Base-by-base conservation (phyloP, 2,113 vertebrate genomes). In the Periophthalmodon schlosseri region DNA sequence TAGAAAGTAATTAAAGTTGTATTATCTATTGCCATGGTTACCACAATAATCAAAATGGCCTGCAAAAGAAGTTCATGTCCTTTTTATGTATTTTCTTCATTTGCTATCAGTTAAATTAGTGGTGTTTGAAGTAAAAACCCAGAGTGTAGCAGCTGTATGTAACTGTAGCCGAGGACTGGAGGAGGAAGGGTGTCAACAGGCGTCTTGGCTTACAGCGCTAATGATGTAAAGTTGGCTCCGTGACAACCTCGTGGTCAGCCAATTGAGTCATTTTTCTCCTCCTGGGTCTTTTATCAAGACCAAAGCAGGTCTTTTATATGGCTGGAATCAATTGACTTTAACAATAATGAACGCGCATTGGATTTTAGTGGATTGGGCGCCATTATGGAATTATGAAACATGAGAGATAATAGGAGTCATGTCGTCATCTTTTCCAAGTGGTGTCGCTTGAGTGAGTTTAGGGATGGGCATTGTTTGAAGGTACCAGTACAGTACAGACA, bases 181-280 rank as follows among this genome's bases (percentile, higher is more conserved):
- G 79, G 57, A 14, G 20, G 76, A 77, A 67, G 80, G 84, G 78
- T 74, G 77, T 76, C 67, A 80, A 67, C 79, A 68, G 75, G 16
- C 16, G 16, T 78, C 63, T 91, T 76, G 52, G 78, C 58, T 84
- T 83, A 72, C 73, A 28, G 34, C 0, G 6, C 65, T 58, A 47
- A 21, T 89, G 86, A 87, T 18, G 36, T 82, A 69, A 85, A 81
- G 74, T 16, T 84, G 77, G 84, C 77, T 72, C 15, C 34, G 23
- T 24, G 79, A 79, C 79, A 79, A 46, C 65, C 66, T 73, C 69
- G 74, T 83, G 68, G 71, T 58, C 0, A n/a, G 77, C 47, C 70
- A 66, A 67, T 64, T 65, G 68, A 79, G 67, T 80, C 0, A 73
- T 75, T 81, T 80, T 73, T 34, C 75, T 82, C 75, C 81, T 72